phyloP scores from a whole-genome alignment of 2,113 vertebrate species.

The Pampusana beccarii region DNA sequence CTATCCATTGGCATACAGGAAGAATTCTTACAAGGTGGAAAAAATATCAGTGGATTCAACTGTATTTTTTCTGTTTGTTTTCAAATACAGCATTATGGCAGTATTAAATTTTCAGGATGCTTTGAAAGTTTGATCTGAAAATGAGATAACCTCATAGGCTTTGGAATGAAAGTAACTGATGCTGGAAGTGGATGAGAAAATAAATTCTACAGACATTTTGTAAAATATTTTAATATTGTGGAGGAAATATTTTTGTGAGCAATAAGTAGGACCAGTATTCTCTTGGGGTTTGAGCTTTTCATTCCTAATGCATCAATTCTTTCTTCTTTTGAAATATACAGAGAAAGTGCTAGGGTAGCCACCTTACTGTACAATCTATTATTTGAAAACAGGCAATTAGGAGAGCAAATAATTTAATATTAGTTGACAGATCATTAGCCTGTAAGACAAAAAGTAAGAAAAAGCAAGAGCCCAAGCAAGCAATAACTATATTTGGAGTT shows the following conservation, averaged over 20 bases:
- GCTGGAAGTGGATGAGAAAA: not conserved
- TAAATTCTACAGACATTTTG: not conserved
- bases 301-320: not conserved
- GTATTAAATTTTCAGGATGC: not conserved
- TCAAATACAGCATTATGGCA: not conserved
- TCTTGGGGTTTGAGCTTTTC: not conserved
- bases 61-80: not conserved
- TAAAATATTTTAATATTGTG: not conserved
- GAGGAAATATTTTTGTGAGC: not conserved
- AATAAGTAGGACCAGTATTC: not conserved
- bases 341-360: not conserved
- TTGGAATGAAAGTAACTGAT: not conserved
- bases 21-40: not conserved
- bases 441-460: constrained; percentile 23
- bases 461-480: not conserved
- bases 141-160: not conserved
- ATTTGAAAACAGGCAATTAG: constrained; percentile 40
- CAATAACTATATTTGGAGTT: not conserved
- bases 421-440: constrained; percentile 36
- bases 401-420: constrained; percentile 49
- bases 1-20: not conserved
- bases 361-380: not conserved
- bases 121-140: constrained; percentile 10
- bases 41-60: not conserved
- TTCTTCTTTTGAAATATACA: not conserved